These are phyloP conservation scores for Dicranocentrus wangi DNA, from an alignment of 2,888 invertebrate species.

Conservation along the genomic window DNA sequence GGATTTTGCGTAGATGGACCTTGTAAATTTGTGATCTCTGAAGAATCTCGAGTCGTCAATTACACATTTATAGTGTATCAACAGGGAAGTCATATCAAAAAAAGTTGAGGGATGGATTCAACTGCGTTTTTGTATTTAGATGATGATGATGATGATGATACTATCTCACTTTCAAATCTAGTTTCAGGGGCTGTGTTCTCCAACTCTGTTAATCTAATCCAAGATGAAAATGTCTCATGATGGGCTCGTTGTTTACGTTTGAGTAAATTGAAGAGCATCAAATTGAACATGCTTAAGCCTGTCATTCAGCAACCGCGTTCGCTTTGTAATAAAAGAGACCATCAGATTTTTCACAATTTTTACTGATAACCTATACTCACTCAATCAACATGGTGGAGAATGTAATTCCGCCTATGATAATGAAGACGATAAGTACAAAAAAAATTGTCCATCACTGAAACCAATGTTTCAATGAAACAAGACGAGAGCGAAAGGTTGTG, in stretches of 20 bases:
- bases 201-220: constrained; percentile 26
- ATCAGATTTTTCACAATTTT: constrained; percentile 32
- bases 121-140: neutral
- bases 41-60: no score
- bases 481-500: constrained; percentile 3
- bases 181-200: constrained; percentile 39
- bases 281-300: constrained; percentile 18
- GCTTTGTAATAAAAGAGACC: neutral
- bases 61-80: neutral
- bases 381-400: constrained; percentile 27
- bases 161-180: constrained; percentile 49
- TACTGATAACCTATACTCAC: constrained; percentile 40
- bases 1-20: constrained; percentile 11
- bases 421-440: constrained; percentile 23
- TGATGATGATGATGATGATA: constrained; percentile 21
- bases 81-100: constrained; percentile 8
- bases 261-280: constrained; percentile 8
- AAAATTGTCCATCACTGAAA: constrained; percentile 20
- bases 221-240: constrained; percentile 31
- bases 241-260: constrained; percentile 25
- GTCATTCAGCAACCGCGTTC: no score
- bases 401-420: constrained; percentile 28
- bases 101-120: neutral
- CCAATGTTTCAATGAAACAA: constrained; percentile 40
- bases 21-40: constrained; percentile 23